These are phyloP conservation scores for Aramus guarauna DNA, from an alignment of 2,113 vertebrate species.

Conservation along the genomic window DNA sequence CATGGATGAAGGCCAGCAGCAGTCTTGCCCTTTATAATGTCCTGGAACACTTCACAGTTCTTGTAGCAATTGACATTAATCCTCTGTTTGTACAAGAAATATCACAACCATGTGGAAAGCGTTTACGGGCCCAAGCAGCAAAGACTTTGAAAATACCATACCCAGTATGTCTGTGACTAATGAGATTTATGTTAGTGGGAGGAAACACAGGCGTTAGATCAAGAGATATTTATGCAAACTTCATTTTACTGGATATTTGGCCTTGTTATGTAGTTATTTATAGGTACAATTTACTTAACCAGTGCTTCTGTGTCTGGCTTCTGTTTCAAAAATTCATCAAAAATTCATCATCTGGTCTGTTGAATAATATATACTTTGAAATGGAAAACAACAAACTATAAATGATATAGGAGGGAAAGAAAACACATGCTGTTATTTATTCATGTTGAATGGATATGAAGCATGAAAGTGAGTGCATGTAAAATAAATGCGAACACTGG, in stretches of 20 bases:
- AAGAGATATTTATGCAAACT: constrained; percentile 3
- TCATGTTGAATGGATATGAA: constrained; percentile 40
- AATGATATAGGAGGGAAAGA: constrained; percentile 7
- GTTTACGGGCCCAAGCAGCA: not conserved
- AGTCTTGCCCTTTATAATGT: not conserved
- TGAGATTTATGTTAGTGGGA: not conserved
- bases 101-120: not conserved
- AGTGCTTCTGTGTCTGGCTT: constrained; percentile 6
- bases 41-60: not conserved
- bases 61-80: not conserved
- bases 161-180: not conserved
- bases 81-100: constrained; percentile 11
- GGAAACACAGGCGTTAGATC: not conserved
- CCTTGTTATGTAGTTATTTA: constrained; percentile 26
- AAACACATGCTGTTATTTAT: constrained; percentile 2
- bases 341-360: constrained; percentile 25
- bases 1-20: not conserved
- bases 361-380: constrained; percentile 62
- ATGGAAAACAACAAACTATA: constrained; percentile 28
- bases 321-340: constrained; percentile 48
- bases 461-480: not conserved
- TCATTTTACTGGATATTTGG: constrained; percentile 39
- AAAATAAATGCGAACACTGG: not conserved
- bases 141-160: not conserved
- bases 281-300: constrained; percentile 43